Percentiles rank a stretch among this genome's conserved stretches.
Conservation (phyloP, 2,888 invertebrate genomes). For the Rosalia funebris region DNA sequence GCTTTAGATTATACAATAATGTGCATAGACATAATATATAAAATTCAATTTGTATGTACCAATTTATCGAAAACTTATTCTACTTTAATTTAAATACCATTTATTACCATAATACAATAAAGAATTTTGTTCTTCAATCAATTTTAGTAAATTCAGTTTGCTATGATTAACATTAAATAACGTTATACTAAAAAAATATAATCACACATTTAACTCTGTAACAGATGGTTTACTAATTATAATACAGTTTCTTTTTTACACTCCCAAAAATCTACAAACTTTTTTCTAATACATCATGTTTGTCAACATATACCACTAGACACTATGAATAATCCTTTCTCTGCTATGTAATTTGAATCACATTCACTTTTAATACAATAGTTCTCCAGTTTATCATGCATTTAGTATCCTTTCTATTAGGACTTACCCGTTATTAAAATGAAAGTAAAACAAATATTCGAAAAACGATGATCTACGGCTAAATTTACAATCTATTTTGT, state of each 20-base stretch:
- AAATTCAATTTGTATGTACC: too few species aligned
- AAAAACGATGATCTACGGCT: conserved; percentile 5
- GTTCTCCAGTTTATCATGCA: conserved; percentile 14
- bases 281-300: neutral
- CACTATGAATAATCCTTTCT: conserved; percentile 6
- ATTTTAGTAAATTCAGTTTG: too few species aligned
- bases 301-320: neutral
- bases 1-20: too few species aligned
- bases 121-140: too few species aligned
- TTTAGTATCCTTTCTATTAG: conserved; percentile 15
- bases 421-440: conserved; percentile 3
- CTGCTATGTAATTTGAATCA: conserved; percentile 11
- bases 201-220: too few species aligned
- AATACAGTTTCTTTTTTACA: neutral
- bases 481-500: conserved; percentile 23
- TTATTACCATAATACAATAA: too few species aligned
- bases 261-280: neutral
- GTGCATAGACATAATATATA: too few species aligned
- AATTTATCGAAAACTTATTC: too few species aligned
- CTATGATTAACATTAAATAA: too few species aligned
- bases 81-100: too few species aligned
- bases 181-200: too few species aligned
- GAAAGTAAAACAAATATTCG: conserved; percentile 21
- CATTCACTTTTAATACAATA: conserved; percentile 21
- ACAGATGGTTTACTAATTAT: too few species aligned